These are phyloP conservation scores for Channa argus DNA, from an alignment of 2,113 vertebrate genomes.

Conservation along the genomic window DNA sequence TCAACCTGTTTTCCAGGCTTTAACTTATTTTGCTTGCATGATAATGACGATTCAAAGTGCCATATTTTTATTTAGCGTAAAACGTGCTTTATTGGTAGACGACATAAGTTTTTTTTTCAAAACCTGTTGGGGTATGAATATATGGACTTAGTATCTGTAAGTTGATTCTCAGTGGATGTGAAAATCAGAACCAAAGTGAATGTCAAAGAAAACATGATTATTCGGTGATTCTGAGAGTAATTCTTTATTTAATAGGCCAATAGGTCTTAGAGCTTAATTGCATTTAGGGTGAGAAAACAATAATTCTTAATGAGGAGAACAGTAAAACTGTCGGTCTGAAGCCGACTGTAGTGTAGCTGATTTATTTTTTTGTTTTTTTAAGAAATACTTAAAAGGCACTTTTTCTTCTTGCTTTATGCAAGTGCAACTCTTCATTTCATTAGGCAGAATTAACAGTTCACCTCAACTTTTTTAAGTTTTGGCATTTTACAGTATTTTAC, in stretches of 20 bases:
- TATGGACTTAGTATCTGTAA: constrained; percentile 49
- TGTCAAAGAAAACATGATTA: constrained; percentile 59
- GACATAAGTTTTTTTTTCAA: constrained; percentile 45
- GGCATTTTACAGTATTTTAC: constrained; percentile 58
- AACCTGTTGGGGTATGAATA: constrained; percentile 44
- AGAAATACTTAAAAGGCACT: constrained; percentile 68
- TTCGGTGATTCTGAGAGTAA: constrained; percentile 8
- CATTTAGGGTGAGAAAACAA: constrained; percentile 2
- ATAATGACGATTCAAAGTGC: constrained; percentile 82
- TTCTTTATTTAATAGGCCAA: constrained; percentile 42
- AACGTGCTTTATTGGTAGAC: constrained; percentile 72
- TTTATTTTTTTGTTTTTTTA: constrained; percentile 20
- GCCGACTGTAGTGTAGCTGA: constrained; percentile 36
- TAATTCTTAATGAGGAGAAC: constrained; percentile 11
- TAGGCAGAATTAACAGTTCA: constrained; percentile 55
- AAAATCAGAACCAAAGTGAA: constrained; percentile 79
- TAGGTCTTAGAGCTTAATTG: constrained; percentile 46
- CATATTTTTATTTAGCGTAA: constrained; percentile 82
- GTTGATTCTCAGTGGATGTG: constrained; percentile 67
- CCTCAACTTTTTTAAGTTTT: constrained; percentile 66
- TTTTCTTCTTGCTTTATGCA: constrained; percentile 68
- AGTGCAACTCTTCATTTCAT: constrained; percentile 62
- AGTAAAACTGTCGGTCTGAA: constrained; percentile 17
- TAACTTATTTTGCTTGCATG: constrained; percentile 88
- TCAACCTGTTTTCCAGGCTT: constrained; percentile 68